Conservation (phyloP, 2,888 invertebrate species). For the Meiosimyza decipiens region DNA sequence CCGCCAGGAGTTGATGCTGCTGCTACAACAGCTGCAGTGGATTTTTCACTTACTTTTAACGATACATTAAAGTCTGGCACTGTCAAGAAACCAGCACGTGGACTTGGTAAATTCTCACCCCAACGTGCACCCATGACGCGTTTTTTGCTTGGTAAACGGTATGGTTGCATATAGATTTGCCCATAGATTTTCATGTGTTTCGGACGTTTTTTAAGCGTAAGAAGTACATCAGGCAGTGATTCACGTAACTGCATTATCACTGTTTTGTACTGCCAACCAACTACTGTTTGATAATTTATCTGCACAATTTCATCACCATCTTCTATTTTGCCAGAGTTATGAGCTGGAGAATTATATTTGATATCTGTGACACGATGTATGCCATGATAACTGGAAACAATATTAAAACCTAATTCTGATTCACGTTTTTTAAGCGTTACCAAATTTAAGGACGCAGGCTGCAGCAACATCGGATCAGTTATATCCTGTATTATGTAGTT, state of each 20-base stretch:
- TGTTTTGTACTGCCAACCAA: constrained; percentile 86
- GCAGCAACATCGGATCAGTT: constrained; percentile 89
- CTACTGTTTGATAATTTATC: constrained; percentile 79
- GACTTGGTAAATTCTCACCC: constrained; percentile 77
- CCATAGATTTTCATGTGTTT: constrained; percentile 84
- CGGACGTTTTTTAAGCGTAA: constrained; percentile 86
- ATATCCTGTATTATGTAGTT: constrained; percentile 89
- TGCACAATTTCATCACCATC: constrained; percentile 97
- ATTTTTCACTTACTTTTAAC: constrained; percentile 62
- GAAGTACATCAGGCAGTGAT: constrained; percentile 81
- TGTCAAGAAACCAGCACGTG: constrained; percentile 73
- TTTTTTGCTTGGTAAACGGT: constrained; percentile 78
- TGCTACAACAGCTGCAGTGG: constrained; percentile 43
- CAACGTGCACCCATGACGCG: constrained; percentile 74
- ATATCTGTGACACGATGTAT: constrained; percentile 86
- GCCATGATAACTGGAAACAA: constrained; percentile 86
- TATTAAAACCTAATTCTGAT: constrained; percentile 89
- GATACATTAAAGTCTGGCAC: constrained; percentile 56
- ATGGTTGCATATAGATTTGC: constrained; percentile 75
- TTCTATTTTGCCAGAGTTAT: constrained; percentile 91
- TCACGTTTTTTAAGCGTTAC: constrained; percentile 88
- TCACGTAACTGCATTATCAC: constrained; percentile 80
- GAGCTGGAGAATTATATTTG: constrained; percentile 91
- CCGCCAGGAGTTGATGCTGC: not conserved
- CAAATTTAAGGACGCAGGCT: constrained; percentile 90